Evolutionary conservation across 2,888 invertebrate genomes (phyloP).

Genomic region (Lasioglossum zephyrum): DNA sequence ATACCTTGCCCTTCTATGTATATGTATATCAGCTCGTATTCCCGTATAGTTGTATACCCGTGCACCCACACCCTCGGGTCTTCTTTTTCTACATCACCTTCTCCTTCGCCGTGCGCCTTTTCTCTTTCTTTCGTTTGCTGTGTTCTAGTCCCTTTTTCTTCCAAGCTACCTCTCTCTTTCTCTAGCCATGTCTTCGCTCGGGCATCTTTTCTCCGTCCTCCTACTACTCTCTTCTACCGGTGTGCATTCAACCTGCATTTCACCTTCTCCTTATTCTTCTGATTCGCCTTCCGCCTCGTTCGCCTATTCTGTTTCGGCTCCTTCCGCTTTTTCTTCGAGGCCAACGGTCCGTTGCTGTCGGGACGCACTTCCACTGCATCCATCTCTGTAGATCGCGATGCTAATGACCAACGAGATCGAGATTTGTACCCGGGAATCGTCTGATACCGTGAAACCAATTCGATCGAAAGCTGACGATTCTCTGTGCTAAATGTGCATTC

Average conservation of each 20-base stretch:
- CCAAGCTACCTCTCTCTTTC: background rate
- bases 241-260: slow-evolving; percentile 13
- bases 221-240: background rate
- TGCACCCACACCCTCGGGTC: background rate
- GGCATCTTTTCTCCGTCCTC: background rate
- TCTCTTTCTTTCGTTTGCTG: background rate
- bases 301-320: background rate
- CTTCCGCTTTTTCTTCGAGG: background rate
- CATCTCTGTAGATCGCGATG: background rate
- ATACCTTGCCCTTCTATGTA: background rate
- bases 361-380: background rate
- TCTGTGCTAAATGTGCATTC: background rate
- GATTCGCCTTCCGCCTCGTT: background rate
- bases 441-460: too few species aligned
- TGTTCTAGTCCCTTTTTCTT: background rate
- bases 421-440: background rate
- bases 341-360: background rate
- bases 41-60: too few species aligned
- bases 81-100: too few species aligned
- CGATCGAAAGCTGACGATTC: background rate
- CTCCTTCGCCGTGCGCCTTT: background rate
- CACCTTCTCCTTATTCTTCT: background rate
- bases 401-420: background rate
- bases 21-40: background rate
- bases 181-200: background rate